Evolutionary conservation across 2,888 invertebrate species (phyloP).

Genomic region (Eudemis profundana): DNA sequence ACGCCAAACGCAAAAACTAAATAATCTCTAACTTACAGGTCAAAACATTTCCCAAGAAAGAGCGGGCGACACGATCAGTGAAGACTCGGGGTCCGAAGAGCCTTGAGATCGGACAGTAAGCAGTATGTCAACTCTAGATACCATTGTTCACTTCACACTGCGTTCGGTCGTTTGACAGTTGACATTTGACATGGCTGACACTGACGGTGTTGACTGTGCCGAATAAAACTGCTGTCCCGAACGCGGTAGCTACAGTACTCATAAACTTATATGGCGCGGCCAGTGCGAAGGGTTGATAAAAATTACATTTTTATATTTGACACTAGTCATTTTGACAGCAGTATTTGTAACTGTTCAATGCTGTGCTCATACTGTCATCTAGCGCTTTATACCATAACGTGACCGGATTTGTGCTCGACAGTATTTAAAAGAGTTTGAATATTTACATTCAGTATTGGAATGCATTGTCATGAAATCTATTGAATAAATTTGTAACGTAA

Average conservation of each 20-base stretch:
- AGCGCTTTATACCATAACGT: too few species aligned
- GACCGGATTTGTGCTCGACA: too few species aligned
- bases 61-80: slow-evolving; percentile 82
- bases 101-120: slow-evolving; percentile 68
- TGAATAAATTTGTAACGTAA: neutral
- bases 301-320: too few species aligned
- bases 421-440: too few species aligned
- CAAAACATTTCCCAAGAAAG: slow-evolving; percentile 85
- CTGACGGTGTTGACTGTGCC: slow-evolving; percentile 4
- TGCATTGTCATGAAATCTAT: neutral
- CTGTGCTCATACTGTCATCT: too few species aligned
- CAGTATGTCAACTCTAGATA: slow-evolving; percentile 83
- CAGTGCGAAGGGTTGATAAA: slow-evolving; percentile 8
- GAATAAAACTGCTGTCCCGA: neutral
- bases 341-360: too few species aligned
- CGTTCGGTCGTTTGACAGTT: neutral
- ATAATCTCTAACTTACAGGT: slow-evolving; percentile 60
- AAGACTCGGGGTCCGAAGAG: slow-evolving; percentile 79
- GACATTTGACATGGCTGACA: slow-evolving; percentile 9
- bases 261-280: slow-evolving; percentile 13
- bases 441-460: neutral
- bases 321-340: too few species aligned
- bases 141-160: slow-evolving; percentile 64
- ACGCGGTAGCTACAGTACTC: slow-evolving; percentile 2
- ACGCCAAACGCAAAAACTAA: neutral